Conservation (phyloP, 2,888 invertebrate species). For the Leptinotarsa peninsularis region DNA sequence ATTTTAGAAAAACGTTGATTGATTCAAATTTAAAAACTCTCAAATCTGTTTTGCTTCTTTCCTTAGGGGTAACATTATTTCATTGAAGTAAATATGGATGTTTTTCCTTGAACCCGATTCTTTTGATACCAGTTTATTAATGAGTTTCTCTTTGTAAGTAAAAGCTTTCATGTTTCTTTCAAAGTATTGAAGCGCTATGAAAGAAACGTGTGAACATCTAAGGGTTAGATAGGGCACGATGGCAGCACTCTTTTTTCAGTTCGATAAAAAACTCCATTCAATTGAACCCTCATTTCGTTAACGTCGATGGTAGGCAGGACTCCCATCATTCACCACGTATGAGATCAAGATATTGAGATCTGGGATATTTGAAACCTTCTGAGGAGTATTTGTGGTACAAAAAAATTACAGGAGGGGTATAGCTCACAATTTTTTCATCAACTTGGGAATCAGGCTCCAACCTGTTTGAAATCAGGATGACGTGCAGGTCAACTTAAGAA, state of each 20-base stretch:
- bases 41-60: background rate
- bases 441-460: too few species aligned
- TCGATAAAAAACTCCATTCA: conserved; percentile 3
- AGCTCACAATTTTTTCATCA: too few species aligned
- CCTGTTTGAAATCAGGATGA: too few species aligned
- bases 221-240: conserved; percentile 21
- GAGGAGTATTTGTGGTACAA: background rate
- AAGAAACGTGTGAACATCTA: conserved; percentile 24
- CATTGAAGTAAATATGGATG: conserved; percentile 10
- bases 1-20: background rate
- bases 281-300: conserved; percentile 28
- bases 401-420: too few species aligned
- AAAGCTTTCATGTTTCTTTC: conserved; percentile 20
- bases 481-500: too few species aligned
- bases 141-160: conserved; percentile 13
- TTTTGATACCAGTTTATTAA: conserved; percentile 18
- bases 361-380: background rate
- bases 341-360: background rate
- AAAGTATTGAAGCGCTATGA: conserved; percentile 12
- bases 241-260: conserved; percentile 8
- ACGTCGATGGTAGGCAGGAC: conserved; percentile 11
- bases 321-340: background rate
- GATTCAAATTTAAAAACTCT: background rate
- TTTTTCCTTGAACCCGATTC: conserved; percentile 10
- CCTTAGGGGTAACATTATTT: background rate